Evolutionary conservation across 2,113 vertebrate genomes (phyloP).

Genomic region (Psophia crepitans): DNA sequence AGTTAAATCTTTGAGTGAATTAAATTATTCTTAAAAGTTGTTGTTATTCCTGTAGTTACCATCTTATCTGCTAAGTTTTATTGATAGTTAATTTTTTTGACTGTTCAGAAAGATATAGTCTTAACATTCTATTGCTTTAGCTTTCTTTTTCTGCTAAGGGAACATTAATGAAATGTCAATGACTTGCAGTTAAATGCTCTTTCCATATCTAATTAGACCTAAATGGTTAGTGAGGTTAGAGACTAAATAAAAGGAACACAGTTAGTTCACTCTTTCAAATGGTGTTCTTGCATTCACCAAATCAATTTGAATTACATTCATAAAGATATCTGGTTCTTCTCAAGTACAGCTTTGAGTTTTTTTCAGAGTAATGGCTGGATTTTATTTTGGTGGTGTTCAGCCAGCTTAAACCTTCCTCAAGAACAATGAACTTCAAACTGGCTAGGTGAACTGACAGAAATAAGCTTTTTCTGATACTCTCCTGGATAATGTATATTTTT

Average conservation of each 20-base stretch:
- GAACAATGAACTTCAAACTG: neutral
- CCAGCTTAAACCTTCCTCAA: neutral
- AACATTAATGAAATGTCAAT: conserved; percentile 68
- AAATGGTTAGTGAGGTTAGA: conserved; percentile 57
- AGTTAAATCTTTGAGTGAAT: neutral
- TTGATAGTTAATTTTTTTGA: neutral
- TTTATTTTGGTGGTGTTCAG: conserved; percentile 19
- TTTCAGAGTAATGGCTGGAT: neutral
- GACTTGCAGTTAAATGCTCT: conserved; percentile 64
- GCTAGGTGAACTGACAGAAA: neutral
- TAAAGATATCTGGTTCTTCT: neutral
- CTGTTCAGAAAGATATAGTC: neutral
- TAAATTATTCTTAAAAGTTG: neutral
- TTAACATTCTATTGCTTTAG: neutral
- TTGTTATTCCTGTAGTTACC: neutral
- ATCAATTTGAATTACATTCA: conserved; percentile 56
- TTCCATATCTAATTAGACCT: conserved; percentile 62
- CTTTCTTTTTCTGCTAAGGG: conserved; percentile 35
- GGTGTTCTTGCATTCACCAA: conserved; percentile 31
- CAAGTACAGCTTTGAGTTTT: conserved; percentile 1
- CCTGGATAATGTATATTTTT: neutral
- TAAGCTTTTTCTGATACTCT: neutral
- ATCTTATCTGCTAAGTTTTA: neutral
- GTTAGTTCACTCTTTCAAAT: conserved; percentile 48
- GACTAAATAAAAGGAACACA: conserved; percentile 57